Percentiles rank a stretch among this genome's conserved stretches.
These are phyloP conservation scores for Lathronympha strigana DNA, from an alignment of 2,888 invertebrate genomes.

Conservation along the genomic window DNA sequence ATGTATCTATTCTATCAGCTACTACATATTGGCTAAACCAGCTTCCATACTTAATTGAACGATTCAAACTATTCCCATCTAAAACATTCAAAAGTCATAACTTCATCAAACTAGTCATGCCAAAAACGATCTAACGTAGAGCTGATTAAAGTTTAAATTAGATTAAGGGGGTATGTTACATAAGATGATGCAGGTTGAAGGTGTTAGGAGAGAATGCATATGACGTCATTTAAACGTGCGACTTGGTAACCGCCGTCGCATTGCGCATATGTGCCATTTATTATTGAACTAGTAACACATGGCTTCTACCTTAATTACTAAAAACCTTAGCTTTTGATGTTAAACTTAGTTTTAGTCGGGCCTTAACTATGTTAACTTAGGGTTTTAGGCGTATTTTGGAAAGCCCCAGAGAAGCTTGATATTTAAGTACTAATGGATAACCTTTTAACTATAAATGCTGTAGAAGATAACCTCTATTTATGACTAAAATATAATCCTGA, in stretches of 20 bases:
- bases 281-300: conserved; percentile 14
- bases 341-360: neutral
- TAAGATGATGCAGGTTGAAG: neutral
- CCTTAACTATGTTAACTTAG: too few relatives aligned
- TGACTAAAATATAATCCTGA: too few relatives aligned
- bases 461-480: too few relatives aligned
- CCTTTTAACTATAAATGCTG: too few relatives aligned
- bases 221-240: conserved; percentile 29
- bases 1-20: conserved; percentile 5
- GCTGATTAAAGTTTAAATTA: neutral
- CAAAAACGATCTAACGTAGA: neutral
- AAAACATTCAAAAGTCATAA: neutral
- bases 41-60: conserved; percentile 18
- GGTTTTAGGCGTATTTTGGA: too few relatives aligned
- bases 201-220: conserved; percentile 22
- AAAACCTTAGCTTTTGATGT: neutral
- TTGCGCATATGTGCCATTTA: conserved; percentile 17
- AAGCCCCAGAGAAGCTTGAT: too few relatives aligned
- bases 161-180: neutral
- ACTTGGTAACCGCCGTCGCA: conserved; percentile 29
- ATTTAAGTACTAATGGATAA: too few relatives aligned
- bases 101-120: neutral
- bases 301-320: neutral
- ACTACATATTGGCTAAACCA: conserved; percentile 15
- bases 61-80: conserved; percentile 25